Evolutionary conservation across 2,113 vertebrate species (phyloP).

Genomic region (Fregetta grallaria): DNA sequence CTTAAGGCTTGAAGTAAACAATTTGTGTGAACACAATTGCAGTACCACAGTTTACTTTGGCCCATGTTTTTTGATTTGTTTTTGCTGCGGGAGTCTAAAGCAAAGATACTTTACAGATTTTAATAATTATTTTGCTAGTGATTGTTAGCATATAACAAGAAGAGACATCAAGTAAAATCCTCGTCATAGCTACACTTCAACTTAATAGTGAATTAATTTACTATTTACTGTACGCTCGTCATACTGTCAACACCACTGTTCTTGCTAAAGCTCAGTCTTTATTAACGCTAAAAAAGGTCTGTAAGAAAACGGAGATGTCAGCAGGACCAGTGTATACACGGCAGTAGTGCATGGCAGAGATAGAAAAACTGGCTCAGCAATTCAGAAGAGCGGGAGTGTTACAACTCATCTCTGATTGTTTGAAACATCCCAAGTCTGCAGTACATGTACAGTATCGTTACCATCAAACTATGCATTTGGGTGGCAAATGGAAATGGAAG

Average conservation of each 20-base stretch:
- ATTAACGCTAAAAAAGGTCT: not conserved
- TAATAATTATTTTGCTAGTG: not conserved
- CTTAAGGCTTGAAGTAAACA: not conserved
- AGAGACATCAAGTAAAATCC: not conserved
- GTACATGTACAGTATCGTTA: accelerated
- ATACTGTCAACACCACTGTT: not conserved
- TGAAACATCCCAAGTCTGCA: not conserved
- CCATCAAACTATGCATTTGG: not conserved
- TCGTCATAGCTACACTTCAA: not conserved
- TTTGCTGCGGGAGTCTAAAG: not conserved
- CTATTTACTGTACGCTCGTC: not conserved
- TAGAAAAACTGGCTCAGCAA: not conserved
- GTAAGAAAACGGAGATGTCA: not conserved
- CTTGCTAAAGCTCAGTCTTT: not conserved
- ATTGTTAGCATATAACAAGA: not conserved
- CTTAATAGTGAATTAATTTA: not conserved
- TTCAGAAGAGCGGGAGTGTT: not conserved
- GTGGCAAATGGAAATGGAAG: not conserved
- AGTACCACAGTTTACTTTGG: not conserved
- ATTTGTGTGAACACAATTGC: not conserved
- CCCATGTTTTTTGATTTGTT: not conserved
- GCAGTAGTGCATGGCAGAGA: not conserved
- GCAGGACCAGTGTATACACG: not conserved
- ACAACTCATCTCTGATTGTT: not conserved
- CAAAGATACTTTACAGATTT: not conserved